Percentiles rank a stretch among this genome's conserved stretches.
These are phyloP conservation scores for Alligator mississippiensis DNA, from an alignment of 2,113 vertebrate species.

Conservation along the genomic window DNA sequence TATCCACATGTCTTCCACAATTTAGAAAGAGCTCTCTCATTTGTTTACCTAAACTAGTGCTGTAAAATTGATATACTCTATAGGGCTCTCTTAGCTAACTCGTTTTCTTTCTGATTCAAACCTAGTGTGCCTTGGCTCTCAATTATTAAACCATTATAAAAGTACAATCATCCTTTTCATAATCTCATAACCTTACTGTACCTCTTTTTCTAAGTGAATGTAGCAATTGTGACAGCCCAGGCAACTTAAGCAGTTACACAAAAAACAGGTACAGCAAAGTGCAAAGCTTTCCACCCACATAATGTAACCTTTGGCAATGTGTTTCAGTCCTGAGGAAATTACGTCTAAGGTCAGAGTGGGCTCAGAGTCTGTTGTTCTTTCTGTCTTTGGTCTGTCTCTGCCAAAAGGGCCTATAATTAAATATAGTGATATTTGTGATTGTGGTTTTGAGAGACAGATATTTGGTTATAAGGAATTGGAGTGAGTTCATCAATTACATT, in stretches of 20 bases:
- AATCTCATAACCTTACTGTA: not conserved
- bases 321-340: not conserved
- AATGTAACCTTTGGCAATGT: not conserved
- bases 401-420: not conserved
- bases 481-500: not conserved
- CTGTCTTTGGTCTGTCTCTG: not conserved
- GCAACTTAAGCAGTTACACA: not conserved
- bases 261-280: not conserved
- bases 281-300: not conserved
- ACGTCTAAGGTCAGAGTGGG: not conserved
- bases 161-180: not conserved
- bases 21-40: slow-evolving; percentile 15
- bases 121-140: not conserved
- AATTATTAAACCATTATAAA: not conserved
- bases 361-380: not conserved
- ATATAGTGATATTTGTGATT: not conserved
- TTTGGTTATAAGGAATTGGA: not conserved
- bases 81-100: not conserved
- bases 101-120: not conserved
- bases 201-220: not conserved
- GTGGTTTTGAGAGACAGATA: not conserved
- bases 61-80: not conserved
- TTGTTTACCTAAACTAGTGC: slow-evolving; percentile 38
- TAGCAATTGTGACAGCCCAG: not conserved
- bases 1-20: slow-evolving; percentile 27